Percentiles rank a stretch among this genome's conserved stretches.
Evolutionary conservation across 2,113 vertebrate genomes (phyloP).

Genomic region (Neoarius graeffei): DNA sequence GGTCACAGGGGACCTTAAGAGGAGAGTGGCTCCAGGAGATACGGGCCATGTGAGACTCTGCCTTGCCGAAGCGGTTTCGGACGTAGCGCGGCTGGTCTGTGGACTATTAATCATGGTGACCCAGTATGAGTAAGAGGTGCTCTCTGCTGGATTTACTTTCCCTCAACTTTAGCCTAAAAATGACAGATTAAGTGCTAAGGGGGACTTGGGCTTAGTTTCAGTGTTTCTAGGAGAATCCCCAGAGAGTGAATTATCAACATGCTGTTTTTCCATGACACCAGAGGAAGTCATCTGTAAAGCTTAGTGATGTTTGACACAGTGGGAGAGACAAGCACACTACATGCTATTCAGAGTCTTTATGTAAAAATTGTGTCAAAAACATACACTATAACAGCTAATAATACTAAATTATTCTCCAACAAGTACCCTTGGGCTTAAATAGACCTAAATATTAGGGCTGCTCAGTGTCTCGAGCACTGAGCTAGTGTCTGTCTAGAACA

Average conservation of each 20-base stretch:
- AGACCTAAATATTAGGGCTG: neutral
- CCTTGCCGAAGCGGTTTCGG: neutral
- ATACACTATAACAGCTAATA: neutral
- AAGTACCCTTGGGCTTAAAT: neutral
- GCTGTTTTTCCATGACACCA: neutral
- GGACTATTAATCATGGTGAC: constrained; percentile 40
- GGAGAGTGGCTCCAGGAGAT: neutral
- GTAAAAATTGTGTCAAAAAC: neutral
- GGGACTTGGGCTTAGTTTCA: neutral
- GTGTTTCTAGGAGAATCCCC: constrained; percentile 21
- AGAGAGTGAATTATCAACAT: constrained; percentile 14
- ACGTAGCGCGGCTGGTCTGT: too few species aligned
- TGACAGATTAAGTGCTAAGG: constrained; percentile 18
- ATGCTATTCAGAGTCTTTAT: neutral
- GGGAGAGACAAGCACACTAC: neutral
- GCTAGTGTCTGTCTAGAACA: neutral
- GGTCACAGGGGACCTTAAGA: constrained; percentile 53
- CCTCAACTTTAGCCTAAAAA: constrained; percentile 34
- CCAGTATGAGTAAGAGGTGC: constrained; percentile 22
- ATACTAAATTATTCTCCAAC: neutral
- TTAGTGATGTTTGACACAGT: neutral
- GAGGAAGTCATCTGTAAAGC: constrained; percentile 18
- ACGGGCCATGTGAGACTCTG: neutral
- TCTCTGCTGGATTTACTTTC: constrained; percentile 22
- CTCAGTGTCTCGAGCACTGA: neutral